Base-by-base conservation (phyloP, 2,888 invertebrate genomes). In the Cephus rjabovi region DNA sequence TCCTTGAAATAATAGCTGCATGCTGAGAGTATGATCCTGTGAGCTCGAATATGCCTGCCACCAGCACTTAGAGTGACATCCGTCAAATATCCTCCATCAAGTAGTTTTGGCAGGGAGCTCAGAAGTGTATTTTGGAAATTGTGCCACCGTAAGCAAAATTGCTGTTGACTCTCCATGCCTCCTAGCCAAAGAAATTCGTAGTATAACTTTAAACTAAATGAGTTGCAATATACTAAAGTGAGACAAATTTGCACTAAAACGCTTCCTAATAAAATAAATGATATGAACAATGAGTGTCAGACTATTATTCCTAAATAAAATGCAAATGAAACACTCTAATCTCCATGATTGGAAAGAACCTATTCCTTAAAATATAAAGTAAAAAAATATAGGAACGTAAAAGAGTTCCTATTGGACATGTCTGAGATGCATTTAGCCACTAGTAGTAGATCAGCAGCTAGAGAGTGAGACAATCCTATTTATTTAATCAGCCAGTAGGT, bases 1-100 rank as follows among this genome's bases (percentile, higher is more conserved):
- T 97, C 96, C 86, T 97, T 95, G 92, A 98, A 98, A 92, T 98
- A 98, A 84, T 96, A 95, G 92, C 97, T 97, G 92, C 98, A 97
- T 82, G 97, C 96, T 35, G 97, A 97, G 78, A 98, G 93, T 76
- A 98, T 96, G 76, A 98, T 94, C 87, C 95, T 94, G 92, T 98
- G 98, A 1, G 97, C 98, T 86, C 95, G 95, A 83, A 98, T 93
- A n/a, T 95, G 95, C 81, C 96, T 95, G 34, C 97, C 96, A 85
- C 96, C 96, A 9, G 97, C 97, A 83, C 96, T 96, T 74, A 98
- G 93, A 15, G 97, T 97, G 75, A 97, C 97, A 92, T 97, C 97
- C 77, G 97, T 96, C 87, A 97, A 93, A 90, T 96, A 95, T 85
- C 97, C 97, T 78, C 95, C 95, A 87, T 95, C 95, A 84, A 97